These are phyloP conservation scores for Campoplex capitator DNA, from an alignment of 2,888 invertebrate species.

Conservation along the genomic window DNA sequence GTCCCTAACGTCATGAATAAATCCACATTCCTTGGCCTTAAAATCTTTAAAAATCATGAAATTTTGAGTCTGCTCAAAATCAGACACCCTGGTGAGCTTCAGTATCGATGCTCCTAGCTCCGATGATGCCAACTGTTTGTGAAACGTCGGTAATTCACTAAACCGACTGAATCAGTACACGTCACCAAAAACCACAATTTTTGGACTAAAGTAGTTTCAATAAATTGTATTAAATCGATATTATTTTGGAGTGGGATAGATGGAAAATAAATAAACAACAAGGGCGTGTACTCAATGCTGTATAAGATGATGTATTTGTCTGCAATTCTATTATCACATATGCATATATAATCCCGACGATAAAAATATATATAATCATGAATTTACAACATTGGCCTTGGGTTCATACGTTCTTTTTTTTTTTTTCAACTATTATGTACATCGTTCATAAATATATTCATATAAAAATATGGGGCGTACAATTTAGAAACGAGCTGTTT, in stretches of 20 bases:
- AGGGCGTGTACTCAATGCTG: conserved; percentile 2
- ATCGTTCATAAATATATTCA: conserved; percentile 73
- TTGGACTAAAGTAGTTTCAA: neutral
- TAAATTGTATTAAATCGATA: neutral
- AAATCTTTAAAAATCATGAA: no score
- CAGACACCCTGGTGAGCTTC: no score
- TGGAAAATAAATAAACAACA: conserved; percentile 1
- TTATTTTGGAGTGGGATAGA: neutral
- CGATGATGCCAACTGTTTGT: no score
- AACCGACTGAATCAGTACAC: no score
- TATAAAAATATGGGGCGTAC: conserved; percentile 77
- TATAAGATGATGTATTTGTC: conserved; percentile 73
- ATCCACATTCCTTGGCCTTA: no score
- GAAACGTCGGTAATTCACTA: no score
- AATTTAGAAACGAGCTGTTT: conserved; percentile 65
- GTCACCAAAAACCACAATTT: no score
- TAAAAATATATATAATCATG: conserved; percentile 75
- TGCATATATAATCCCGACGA: conserved; percentile 73
- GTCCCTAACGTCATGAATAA: no score
- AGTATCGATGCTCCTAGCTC: no score
- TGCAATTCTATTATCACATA: conserved; percentile 77
- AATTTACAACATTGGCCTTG: conserved; percentile 72
- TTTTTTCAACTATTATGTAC: conserved; percentile 71
- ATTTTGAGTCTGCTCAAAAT: no score
- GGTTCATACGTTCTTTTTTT: conserved; percentile 56